Base-by-base conservation (phyloP, 2,113 vertebrate species). In the Herpailurus yagouaroundi region DNA sequence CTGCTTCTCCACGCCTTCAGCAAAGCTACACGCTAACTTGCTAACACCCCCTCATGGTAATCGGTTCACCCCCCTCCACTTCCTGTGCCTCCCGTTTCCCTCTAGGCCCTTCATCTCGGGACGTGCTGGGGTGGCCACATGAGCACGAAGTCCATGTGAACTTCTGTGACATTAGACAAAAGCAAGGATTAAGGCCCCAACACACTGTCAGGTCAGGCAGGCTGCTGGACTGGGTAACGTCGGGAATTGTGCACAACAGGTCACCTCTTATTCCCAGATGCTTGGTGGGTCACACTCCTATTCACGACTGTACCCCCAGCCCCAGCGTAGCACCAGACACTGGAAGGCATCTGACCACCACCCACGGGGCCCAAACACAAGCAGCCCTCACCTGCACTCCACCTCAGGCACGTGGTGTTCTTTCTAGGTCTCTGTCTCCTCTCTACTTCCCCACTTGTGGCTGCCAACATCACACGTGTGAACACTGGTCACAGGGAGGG, bases 161-260 rank as follows among this genome's bases (percentile, higher is more conserved):
- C 16, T 31, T 48, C 69, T n/a, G 15, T 21, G 41, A 27, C 3
- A 2, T 7, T 2, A 57, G 74, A 27, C 5, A 19, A 12, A 12
- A 8, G 45, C 0, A 29, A 73, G 36, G 29, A 2, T 7, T 5
- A 6, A 63, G 38, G 41, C 69, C 69, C 55, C 25, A 2, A 14
- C 25, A 31, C 41, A 38, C 45, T 4, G 11, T 31, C 18, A 71
- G 1, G 13, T 14, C 81, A 63, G 55, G 33, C 4, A 33, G 60
- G 60, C 3, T 12, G 60, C 31, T 18, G 38, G 52, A 38, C 33
- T 4, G 21, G 55, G 11, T 8, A 1, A 4, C 0, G 0, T 15
- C 2, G 4, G 31, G 29, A 25, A 48, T 1, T 1, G 3, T n/a
- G 23, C 38, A 55, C 19, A 4, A n/a, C 19, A n/a, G 18, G 64